Base-by-base conservation (phyloP, 2,888 invertebrate species). In the Eubasilissa splendida region DNA sequence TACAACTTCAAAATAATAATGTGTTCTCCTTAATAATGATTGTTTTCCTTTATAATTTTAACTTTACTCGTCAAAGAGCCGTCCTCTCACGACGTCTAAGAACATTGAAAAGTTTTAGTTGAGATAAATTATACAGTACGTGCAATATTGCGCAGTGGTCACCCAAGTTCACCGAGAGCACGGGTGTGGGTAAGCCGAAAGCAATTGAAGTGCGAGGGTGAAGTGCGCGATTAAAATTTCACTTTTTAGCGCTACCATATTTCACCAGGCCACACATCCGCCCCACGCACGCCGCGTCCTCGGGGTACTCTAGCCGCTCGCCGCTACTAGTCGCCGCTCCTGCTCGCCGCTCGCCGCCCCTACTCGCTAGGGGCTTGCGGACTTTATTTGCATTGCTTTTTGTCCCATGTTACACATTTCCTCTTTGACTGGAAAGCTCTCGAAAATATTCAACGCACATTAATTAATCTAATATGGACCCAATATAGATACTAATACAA, bases 211-310 rank as follows among this genome's bases (percentile, higher is more conserved):
- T 42, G 68, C 68, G n/a, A 50, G 73, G 31, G 58, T 77, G 74
- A 63, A 80, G 80, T 80, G 78, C 65, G 66, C 65, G 80, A 81
- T 83, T 83, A 83, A 83, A 83, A 83, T 81, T 83, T 81, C 80
- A 82, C 80, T 82, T 77, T 82, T 82, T 80, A 70, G 65, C 53
- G 76, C 60, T 66, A 33, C 71, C 80, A 80, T 80, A 80, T 80
- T 80, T 80, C 80, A 80, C 71, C 54, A 22, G 60, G 12, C 66
- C 79, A 50, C 22, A 33, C 14, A 42, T 58, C n/a, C 74, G 11
- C 8, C 22, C 10, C 56, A 53, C 14, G 33, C 63, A 14, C 33
- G 56, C 22, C 22, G 53, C 33, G 52, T 50, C 42, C 42, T 42
- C 42, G 42, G 31, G 60, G 60, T 63, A 33, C 33, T 63, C 9